Percentiles rank a stretch among this genome's conserved stretches.
phyloP scores from a whole-genome alignment of 2,797 vertebrate species.

The Pristis pectinata region DNA sequence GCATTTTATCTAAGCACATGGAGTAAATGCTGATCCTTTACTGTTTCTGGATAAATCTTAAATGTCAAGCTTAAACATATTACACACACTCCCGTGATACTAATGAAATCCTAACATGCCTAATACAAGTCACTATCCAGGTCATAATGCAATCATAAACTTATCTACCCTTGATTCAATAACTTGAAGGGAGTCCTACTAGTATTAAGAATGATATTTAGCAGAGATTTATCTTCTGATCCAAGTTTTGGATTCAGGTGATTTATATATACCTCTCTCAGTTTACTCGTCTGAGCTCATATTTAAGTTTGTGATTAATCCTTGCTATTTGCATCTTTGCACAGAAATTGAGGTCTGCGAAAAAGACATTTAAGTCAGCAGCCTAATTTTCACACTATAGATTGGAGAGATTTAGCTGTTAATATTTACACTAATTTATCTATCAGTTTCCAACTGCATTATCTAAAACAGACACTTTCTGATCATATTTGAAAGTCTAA shows the following conservation, averaged over 20 bases:
- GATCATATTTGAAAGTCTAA: slow-evolving; percentile 42
- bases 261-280: not conserved
- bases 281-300: not conserved
- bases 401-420: not conserved
- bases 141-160: not conserved
- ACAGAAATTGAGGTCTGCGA: not conserved
- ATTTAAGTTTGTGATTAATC: not conserved
- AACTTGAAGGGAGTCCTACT: not conserved
- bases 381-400: not conserved
- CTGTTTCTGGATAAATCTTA: not conserved
- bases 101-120: not conserved
- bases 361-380: not conserved
- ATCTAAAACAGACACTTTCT: slow-evolving; percentile 37
- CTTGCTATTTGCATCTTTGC: not conserved
- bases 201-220: not conserved
- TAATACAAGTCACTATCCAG: not conserved
- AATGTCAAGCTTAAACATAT: not conserved
- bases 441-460: slow-evolving; percentile 10
- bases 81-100: not conserved
- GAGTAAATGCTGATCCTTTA: not conserved
- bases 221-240: not conserved
- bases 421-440: not conserved
- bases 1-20: not conserved
- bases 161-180: not conserved
- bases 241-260: not conserved